A percentile compares a stretch with the other conserved stretches of the same genome.
These are phyloP conservation scores for Procambarus virginalis DNA, from an alignment of 1,140 invertebrate genomes.

Conservation along the genomic window DNA sequence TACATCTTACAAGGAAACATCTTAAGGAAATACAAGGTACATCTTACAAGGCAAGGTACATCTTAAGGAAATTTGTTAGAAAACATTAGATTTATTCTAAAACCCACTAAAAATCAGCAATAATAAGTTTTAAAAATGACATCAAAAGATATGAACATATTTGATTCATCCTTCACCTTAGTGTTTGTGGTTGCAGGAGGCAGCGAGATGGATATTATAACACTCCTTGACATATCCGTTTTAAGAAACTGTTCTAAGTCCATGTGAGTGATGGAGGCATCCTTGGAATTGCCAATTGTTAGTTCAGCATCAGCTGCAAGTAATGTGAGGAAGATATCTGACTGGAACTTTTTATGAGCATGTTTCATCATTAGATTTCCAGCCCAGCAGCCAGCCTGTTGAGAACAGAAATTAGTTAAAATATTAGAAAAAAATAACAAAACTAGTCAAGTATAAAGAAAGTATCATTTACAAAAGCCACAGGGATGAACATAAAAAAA, in stretches of 20 bases:
- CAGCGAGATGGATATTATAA: slow-evolving; percentile 49
- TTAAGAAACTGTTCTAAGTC: slow-evolving; percentile 39
- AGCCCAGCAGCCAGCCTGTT: slow-evolving; percentile 73
- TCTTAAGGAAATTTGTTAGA: no score
- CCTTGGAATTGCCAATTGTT: slow-evolving; percentile 77
- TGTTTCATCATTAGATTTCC: slow-evolving; percentile 88
- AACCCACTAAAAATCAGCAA: no score
- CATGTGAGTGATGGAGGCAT: slow-evolving; percentile 23
- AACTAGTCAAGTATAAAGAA: no score
- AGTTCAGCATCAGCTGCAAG: slow-evolving; percentile 81
- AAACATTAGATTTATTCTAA: no score
- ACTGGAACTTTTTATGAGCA: slow-evolving; percentile 81
- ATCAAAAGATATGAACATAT: no score
- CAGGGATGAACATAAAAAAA: no score
- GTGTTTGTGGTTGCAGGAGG: slow-evolving; percentile 34
- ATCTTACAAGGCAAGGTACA: no score
- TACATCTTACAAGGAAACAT: no score
- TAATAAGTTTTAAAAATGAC: no score
- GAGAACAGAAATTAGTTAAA: background rate
- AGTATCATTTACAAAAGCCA: no score
- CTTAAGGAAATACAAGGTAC: no score
- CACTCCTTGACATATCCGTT: slow-evolving; percentile 49
- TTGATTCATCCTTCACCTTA: slow-evolving; percentile 13
- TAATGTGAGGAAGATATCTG: slow-evolving; percentile 85
- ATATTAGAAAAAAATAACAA: no score